Conservation (phyloP, 2,113 vertebrate species). For the Pterocles orientalis region DNA sequence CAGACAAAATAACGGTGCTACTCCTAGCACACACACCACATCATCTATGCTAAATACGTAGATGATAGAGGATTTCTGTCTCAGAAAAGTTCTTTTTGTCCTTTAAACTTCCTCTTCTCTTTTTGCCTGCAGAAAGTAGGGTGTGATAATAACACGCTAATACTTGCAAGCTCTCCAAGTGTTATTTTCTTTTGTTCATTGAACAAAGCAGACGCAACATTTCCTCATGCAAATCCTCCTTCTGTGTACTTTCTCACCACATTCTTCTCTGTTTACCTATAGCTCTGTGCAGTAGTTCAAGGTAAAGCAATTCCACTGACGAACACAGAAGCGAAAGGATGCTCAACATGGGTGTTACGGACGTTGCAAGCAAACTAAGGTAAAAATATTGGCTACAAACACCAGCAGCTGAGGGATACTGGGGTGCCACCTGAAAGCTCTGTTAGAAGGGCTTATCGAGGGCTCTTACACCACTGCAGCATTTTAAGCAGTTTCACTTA, state of each 20-base stretch:
- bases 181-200: constrained; percentile 52
- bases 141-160: constrained; percentile 31
- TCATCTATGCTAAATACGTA: constrained; percentile 27
- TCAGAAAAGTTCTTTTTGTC: constrained; percentile 42
- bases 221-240: constrained; percentile 19
- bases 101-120: constrained; percentile 17
- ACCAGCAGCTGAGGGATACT: not conserved
- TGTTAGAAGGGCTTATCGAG: not conserved
- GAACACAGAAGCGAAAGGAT: not conserved
- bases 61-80: constrained; percentile 41
- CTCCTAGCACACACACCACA: constrained; percentile 37
- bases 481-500: constrained; percentile 7
- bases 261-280: constrained; percentile 22
- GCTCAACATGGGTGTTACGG: not conserved
- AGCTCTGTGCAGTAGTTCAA: not conserved
- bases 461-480: not conserved
- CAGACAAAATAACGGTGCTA: not conserved
- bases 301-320: not conserved
- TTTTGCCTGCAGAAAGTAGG: not conserved
- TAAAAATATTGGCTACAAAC: not conserved
- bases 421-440: not conserved
- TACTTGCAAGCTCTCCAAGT: constrained; percentile 38
- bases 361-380: not conserved
- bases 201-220: constrained; percentile 42
- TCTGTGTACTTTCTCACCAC: constrained; percentile 32